A percentile compares a stretch with the other conserved stretches of the same genome.
phyloP scores from a whole-genome alignment of 2,888 invertebrate species.

The Trichogramma evanescens region DNA sequence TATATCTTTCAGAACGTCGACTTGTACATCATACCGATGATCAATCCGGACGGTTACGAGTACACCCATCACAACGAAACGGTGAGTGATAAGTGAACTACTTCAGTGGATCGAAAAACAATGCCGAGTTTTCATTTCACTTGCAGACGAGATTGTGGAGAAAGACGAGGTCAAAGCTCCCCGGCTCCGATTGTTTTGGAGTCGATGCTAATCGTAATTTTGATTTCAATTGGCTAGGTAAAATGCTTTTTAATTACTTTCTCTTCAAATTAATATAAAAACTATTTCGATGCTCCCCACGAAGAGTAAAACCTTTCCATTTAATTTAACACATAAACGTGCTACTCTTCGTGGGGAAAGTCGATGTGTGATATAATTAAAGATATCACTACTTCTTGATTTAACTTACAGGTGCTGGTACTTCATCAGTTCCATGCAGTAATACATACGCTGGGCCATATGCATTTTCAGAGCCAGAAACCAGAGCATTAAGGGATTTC shows the following conservation, averaged over 20 bases:
- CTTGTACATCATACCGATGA: slow-evolving; percentile 60
- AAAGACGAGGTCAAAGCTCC: slow-evolving; percentile 55
- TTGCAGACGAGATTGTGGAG: slow-evolving; percentile 60
- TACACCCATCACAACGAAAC: slow-evolving; percentile 43
- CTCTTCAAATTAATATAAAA: background rate
- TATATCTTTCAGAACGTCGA: slow-evolving; percentile 56
- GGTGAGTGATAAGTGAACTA: background rate
- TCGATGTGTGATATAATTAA: background rate
- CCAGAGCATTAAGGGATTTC: slow-evolving; percentile 53
- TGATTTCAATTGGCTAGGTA: slow-evolving; percentile 62
- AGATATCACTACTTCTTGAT: background rate
- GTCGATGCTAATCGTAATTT: slow-evolving; percentile 73
- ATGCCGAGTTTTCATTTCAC: background rate
- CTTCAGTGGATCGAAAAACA: background rate
- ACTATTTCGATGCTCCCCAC: no score
- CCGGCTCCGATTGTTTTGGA: slow-evolving; percentile 55
- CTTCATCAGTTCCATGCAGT: slow-evolving; percentile 49
- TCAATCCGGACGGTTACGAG: slow-evolving; percentile 69
- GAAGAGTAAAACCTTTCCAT: no score
- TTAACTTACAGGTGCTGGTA: slow-evolving; percentile 35
- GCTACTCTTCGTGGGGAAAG: background rate
- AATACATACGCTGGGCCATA: slow-evolving; percentile 57
- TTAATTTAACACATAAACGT: no score
- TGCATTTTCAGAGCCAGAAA: slow-evolving; percentile 64
- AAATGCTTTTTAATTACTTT: slow-evolving; percentile 12